phyloP scores from a whole-genome alignment of 1,140 invertebrate genomes.

The Drosophila jambulina region DNA sequence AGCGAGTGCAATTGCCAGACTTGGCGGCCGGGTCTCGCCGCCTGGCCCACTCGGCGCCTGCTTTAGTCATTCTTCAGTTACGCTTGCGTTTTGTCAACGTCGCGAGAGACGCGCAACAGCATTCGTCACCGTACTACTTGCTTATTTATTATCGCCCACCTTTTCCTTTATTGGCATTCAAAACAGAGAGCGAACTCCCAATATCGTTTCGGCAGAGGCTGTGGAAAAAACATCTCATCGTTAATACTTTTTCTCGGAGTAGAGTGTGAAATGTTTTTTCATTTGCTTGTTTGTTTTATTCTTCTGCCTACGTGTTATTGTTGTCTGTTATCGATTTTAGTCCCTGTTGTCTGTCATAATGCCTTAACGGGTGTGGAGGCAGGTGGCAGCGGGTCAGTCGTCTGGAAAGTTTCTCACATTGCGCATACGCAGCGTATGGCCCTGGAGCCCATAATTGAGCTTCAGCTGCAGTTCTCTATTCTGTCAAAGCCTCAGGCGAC shows the following conservation, averaged over 20 bases:
- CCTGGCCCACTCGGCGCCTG: conserved; percentile 69
- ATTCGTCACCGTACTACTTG: conserved; percentile 23
- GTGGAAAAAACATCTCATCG: conserved; percentile 31
- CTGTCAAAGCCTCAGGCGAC: conserved; percentile 26
- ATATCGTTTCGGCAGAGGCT: conserved; percentile 13
- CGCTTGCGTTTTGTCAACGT: conserved; percentile 81
- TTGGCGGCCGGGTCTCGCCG: conserved; percentile 48
- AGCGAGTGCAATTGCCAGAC: conserved; percentile 60
- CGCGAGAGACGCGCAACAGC: conserved; percentile 69
- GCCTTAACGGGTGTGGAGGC: conserved; percentile 26
- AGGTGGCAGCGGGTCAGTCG: conserved; percentile 29
- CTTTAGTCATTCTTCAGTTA: conserved; percentile 83
- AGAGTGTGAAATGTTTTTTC: conserved; percentile 49
- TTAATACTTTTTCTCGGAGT: conserved; percentile 24
- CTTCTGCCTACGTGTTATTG: conserved; percentile 24
- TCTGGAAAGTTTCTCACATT: conserved; percentile 63
- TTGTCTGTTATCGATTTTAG: conserved; percentile 60
- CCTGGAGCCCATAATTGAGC: conserved; percentile 51
- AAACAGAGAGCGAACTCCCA: conserved; percentile 25
- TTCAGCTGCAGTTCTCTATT: conserved; percentile 47
- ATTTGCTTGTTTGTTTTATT: conserved; percentile 6
- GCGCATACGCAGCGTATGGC: conserved; percentile 67
- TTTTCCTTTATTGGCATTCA: conserved; percentile 25
- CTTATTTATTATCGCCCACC: neutral
- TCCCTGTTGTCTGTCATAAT: conserved; percentile 36